A percentile compares a stretch with the other conserved stretches of the same genome.
Conservation (phyloP, 2,888 invertebrate species). For the Cephalotes varians region DNA sequence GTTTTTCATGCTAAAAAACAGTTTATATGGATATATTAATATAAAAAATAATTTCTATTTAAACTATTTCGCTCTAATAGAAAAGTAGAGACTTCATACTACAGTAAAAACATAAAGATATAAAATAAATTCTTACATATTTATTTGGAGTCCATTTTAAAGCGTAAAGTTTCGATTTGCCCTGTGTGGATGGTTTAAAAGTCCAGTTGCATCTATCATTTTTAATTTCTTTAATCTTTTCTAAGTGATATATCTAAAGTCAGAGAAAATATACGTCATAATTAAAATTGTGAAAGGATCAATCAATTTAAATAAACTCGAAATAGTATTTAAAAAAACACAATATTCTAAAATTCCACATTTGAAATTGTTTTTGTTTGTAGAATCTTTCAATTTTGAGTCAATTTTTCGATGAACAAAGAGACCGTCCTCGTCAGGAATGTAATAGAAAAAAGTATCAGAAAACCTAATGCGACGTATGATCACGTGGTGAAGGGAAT, state of each 20-base stretch:
- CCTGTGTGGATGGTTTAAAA: background rate
- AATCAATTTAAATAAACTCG: background rate
- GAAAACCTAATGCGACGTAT: conserved; percentile 36
- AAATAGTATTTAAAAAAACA: background rate
- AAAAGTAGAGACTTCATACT: background rate
- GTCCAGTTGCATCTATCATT: background rate
- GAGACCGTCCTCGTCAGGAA: conserved; percentile 2
- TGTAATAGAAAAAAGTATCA: conserved; percentile 3
- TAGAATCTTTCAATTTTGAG: background rate
- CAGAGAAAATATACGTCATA: background rate
- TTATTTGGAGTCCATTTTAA: background rate
- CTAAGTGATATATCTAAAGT: conserved; percentile 10
- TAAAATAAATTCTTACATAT: background rate
- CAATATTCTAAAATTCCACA: background rate
- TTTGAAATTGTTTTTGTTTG: background rate
- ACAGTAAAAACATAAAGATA: background rate
- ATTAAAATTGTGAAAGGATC: background rate
- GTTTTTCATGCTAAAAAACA: background rate
- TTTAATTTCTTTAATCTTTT: conserved; percentile 7
- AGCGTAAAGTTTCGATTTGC: background rate
- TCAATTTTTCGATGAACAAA: background rate
- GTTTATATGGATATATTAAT: background rate
- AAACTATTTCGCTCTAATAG: background rate
- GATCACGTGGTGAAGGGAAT: conserved; percentile 35
- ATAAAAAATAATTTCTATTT: background rate